Conservation (phyloP, 2,797 vertebrate genomes). For the Salmo trutta region DNA sequence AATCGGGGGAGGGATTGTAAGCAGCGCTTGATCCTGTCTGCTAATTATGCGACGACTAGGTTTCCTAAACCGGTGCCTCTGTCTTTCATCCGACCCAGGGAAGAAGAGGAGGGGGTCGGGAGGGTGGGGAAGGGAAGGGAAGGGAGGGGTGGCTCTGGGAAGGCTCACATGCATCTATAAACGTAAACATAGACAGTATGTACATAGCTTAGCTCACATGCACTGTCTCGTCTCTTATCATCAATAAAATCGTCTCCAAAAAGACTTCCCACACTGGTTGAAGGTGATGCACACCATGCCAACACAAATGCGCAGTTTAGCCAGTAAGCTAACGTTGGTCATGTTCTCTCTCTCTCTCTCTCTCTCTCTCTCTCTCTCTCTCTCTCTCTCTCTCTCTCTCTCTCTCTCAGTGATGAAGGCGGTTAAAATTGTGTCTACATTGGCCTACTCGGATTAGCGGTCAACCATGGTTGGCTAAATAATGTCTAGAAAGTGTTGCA, state of each 20-base stretch:
- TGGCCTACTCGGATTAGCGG: background rate
- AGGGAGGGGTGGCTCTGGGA: background rate
- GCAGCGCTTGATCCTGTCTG: slow-evolving; percentile 58
- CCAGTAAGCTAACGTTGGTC: background rate
- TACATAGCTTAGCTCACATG: too few species aligned
- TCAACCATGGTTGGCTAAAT: background rate
- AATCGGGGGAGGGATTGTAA: slow-evolving; percentile 49
- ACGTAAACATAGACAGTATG: too few species aligned
- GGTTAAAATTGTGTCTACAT: background rate
- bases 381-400: background rate
- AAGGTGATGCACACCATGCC: background rate
- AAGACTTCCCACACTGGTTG: background rate
- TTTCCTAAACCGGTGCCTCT: slow-evolving; percentile 62
- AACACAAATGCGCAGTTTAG: background rate
- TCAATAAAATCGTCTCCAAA: background rate
- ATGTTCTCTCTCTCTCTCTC: background rate
- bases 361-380: too few species aligned
- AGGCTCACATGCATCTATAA: background rate
- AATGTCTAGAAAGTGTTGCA: background rate
- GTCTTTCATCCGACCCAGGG: slow-evolving; percentile 58
- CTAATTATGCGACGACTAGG: slow-evolving; percentile 66
- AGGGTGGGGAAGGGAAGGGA: too few species aligned
- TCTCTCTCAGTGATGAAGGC: background rate
- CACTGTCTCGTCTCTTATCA: too few species aligned
- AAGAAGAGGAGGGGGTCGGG: background rate